Conservation (phyloP, 2,888 invertebrate genomes). For the Allolobophora icterica region DNA sequence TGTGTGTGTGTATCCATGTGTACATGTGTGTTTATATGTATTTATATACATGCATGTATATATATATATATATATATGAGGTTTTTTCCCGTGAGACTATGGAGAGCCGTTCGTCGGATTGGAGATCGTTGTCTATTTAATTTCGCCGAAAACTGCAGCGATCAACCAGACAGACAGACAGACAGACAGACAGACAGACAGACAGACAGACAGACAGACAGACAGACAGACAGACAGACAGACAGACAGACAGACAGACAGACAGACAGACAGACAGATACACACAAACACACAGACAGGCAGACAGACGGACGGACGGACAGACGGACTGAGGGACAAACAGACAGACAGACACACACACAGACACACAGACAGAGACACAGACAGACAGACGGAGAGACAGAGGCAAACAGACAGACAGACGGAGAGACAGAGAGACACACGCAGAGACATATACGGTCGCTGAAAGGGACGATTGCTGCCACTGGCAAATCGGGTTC, state of each 20-base stretch:
- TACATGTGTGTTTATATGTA: too few relatives aligned
- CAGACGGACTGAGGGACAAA: neutral
- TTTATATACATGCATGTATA: too few relatives aligned
- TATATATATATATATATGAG: too few relatives aligned
- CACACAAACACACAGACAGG: neutral
- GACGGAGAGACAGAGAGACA: neutral
- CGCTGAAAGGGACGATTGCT: too few relatives aligned
- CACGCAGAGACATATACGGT: neutral
- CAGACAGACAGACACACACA: neutral
- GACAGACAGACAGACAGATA: neutral
- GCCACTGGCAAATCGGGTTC: too few relatives aligned
- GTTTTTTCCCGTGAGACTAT: too few relatives aligned
- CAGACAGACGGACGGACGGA: neutral
- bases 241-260: neutral
- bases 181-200: slow-evolving; percentile 9
- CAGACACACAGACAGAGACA: neutral
- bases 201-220: neutral
- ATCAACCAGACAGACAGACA: neutral
- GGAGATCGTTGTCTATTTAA: too few relatives aligned
- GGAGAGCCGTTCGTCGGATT: too few relatives aligned
- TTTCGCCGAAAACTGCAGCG: neutral
- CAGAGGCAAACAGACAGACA: neutral
- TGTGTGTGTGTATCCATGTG: too few relatives aligned
- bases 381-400: neutral
- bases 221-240: neutral